Base-by-base conservation (phyloP, 2,113 vertebrate species). In the Datnioides undecimradiatus region DNA sequence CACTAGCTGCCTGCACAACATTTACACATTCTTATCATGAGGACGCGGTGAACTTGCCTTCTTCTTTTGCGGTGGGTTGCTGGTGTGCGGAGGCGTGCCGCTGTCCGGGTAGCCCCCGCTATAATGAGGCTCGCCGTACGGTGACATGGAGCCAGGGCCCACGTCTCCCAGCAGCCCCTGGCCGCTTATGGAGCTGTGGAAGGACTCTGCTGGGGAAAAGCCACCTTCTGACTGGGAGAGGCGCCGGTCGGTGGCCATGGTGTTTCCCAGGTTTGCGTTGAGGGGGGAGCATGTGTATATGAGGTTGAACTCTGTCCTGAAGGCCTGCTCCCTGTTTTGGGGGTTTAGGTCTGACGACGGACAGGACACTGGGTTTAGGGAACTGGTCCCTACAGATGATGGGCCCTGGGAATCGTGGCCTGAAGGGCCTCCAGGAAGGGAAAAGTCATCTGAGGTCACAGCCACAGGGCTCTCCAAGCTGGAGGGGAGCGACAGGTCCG, bases 221-320 rank as follows among this genome's bases (percentile, higher is more conserved):
- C 96, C 95, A 69, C 94, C 96, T 14, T 99, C 97, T 0, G 96
- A 96, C 84, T 95, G 96, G 72, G 96, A 57, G 51, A 94, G 94
- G 77, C 95, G 97, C 81, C 95, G 95, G 23, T 98, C 98, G 3
- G 91, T 92, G 63, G 93, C 89, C 77, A 95, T 93, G 0, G 96
- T 95, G 78, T 92, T 93, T 60, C 94, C 94, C 86, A 96, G 73
- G 95, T 98, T 99, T 87, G 98, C 96, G 31, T 99, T 99, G 95
- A 99, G 83, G 55, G 98, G 98, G 41, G 98, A 99, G 92, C 98
- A 99, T 92, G 98, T 97, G 91, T 99, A 99, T 95, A 99, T 99
- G 91, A 99, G 96, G 93, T 98, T 99, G 93, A 99, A 99, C 93
- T 99, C 98, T 95, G 98, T 99, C 96, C 97, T 96, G 94, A 99